A percentile compares a stretch with the other conserved stretches of the same genome.
These are phyloP conservation scores for Crossocerus cetratus DNA, from an alignment of 2,888 invertebrate species.

Conservation along the genomic window DNA sequence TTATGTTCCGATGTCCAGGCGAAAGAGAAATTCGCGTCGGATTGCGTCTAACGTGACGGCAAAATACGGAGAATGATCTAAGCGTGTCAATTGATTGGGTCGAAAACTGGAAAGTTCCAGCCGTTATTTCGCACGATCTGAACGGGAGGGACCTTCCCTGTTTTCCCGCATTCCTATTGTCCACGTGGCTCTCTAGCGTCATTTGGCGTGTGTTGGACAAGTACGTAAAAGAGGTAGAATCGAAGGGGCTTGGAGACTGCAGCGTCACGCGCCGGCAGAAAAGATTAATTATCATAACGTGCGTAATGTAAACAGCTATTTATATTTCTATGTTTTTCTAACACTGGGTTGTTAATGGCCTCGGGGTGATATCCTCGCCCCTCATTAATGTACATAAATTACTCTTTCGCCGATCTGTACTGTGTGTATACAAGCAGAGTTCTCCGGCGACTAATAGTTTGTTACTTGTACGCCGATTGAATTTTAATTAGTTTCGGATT, in stretches of 20 bases:
- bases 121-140: slow-evolving; percentile 63
- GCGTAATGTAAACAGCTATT: slow-evolving; percentile 15
- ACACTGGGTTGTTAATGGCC: neutral
- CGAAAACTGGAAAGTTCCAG: slow-evolving; percentile 61
- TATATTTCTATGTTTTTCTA: slow-evolving; percentile 1
- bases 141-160: no score
- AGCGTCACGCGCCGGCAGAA: no score
- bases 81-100: slow-evolving; percentile 57
- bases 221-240: no score
- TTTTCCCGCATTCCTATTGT: slow-evolving; percentile 40
- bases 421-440: no score
- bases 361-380: neutral
- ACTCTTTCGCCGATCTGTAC: neutral
- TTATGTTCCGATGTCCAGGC: neutral
- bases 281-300: no score
- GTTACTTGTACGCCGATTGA: neutral
- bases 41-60: no score
- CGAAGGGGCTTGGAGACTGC: no score
- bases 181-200: slow-evolving; percentile 67
- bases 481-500: neutral
- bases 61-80: neutral
- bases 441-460: no score
- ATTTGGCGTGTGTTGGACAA: slow-evolving; percentile 45
- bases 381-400: neutral
- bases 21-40: neutral